A percentile compares a stretch with the other conserved stretches of the same genome.
Evolutionary conservation across 2,113 vertebrate species (phyloP).

Genomic region (Centrocercus urophasianus): DNA sequence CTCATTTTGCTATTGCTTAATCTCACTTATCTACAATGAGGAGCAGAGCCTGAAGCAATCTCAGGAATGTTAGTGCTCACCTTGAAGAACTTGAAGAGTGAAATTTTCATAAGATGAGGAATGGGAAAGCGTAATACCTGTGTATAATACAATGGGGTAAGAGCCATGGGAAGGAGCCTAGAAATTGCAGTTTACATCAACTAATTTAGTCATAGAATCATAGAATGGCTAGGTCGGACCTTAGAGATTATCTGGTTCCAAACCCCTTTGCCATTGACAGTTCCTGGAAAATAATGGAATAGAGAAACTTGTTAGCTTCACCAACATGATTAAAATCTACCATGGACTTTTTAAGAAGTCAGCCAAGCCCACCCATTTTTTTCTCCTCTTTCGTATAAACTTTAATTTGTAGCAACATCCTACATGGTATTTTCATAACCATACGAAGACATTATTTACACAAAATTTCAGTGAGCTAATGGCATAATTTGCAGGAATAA

Average conservation of each 20-base stretch:
- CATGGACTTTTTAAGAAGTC: neutral
- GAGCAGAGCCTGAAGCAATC: slow-evolving; percentile 46
- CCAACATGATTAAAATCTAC: neutral
- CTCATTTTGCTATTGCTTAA: slow-evolving; percentile 45
- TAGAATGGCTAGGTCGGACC: too few species aligned
- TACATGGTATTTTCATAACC: slow-evolving; percentile 34
- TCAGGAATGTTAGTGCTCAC: slow-evolving; percentile 38
- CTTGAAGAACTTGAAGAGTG: slow-evolving; percentile 36
- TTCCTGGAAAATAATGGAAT: neutral
- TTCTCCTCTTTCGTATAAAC: neutral
- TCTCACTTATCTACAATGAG: neutral
- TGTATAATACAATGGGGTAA: neutral
- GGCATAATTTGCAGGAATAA: neutral
- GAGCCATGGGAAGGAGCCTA: neutral
- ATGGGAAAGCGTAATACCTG: neutral
- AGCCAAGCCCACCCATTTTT: neutral
- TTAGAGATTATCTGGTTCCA: too few species aligned
- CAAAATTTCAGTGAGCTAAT: slow-evolving; percentile 28
- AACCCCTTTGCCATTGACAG: neutral
- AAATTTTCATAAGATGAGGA: slow-evolving; percentile 49
- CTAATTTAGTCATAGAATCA: neutral
- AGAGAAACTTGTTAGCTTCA: neutral
- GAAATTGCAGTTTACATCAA: neutral
- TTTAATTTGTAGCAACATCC: slow-evolving; percentile 24
- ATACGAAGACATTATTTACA: slow-evolving; percentile 28